phyloP scores from a whole-genome alignment of 2,797 vertebrate genomes.

The Spea hammondii region DNA sequence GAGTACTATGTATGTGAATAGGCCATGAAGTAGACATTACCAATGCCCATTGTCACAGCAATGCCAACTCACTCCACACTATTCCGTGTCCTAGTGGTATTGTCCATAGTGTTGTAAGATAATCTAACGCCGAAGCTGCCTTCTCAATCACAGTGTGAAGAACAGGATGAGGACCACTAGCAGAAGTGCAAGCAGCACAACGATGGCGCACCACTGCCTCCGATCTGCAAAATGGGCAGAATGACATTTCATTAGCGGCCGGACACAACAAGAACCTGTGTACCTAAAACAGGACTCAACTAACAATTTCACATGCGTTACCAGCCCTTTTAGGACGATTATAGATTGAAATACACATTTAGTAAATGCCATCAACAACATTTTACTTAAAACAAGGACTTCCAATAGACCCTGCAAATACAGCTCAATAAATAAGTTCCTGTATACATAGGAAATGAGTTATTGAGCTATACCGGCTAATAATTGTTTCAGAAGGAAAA shows the following conservation, averaged over 20 bases:
- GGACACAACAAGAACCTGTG: not conserved
- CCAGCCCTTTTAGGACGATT: no score
- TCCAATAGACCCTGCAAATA: no score
- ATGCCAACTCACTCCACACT: conserved; percentile 36
- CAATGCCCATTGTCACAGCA: conserved; percentile 2
- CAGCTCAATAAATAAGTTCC: no score
- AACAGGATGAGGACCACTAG: conserved; percentile 87
- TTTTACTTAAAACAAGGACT: no score
- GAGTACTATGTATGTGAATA: not conserved
- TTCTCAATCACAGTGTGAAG: conserved; percentile 79
- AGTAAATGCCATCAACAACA: no score
- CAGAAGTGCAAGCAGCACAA: conserved; percentile 82
- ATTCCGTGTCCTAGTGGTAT: conserved; percentile 11
- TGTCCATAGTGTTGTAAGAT: not conserved
- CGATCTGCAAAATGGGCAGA: conserved; percentile 75
- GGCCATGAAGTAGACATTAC: not conserved
- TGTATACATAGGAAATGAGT: no score
- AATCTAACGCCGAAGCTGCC: conserved; percentile 13
- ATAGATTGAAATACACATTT: no score
- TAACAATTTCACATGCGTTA: no score
- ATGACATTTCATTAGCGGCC: not conserved
- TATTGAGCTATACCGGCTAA: no score
- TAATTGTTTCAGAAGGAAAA: no score
- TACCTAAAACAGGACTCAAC: no score
- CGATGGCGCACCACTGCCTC: conserved; percentile 95